A percentile compares a stretch with the other conserved stretches of the same genome.
phyloP scores from a whole-genome alignment of 1,140 invertebrate species.

The Lepidurus arcticus region DNA sequence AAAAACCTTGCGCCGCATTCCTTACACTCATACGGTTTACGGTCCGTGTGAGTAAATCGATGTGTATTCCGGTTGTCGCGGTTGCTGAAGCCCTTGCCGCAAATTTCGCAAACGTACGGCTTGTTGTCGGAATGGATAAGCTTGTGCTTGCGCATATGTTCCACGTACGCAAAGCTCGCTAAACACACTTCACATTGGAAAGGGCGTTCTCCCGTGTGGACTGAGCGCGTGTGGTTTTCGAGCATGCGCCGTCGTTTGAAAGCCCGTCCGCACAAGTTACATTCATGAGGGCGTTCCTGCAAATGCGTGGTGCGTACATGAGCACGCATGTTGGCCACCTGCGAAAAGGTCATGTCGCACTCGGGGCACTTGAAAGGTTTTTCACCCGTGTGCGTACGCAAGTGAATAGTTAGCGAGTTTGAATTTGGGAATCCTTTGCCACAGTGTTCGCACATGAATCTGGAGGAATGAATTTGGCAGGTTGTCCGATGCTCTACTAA shows the following conservation, averaged over 20 bases:
- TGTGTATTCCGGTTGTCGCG: conserved; percentile 78
- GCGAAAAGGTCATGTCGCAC: conserved; percentile 33
- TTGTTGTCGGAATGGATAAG: conserved; percentile 72
- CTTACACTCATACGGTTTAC: conserved; percentile 77
- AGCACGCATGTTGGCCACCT: conserved; percentile 28
- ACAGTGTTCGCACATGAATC: conserved; percentile 30
- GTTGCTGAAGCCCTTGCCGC: conserved; percentile 76
- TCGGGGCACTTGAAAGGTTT: conserved; percentile 35
- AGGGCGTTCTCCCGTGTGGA: conserved; percentile 71
- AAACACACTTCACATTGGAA: conserved; percentile 64
- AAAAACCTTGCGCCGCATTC: conserved; percentile 74
- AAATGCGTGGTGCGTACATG: conserved; percentile 34
- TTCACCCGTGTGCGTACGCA: conserved; percentile 35
- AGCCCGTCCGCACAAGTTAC: conserved; percentile 54
- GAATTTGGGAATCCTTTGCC: conserved; percentile 28
- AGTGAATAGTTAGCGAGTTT: conserved; percentile 27
- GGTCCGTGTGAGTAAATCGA: conserved; percentile 74
- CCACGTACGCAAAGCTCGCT: conserved; percentile 74
- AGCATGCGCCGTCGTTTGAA: conserved; percentile 68
- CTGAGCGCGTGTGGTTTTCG: conserved; percentile 73
- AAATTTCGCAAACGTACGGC: conserved; percentile 72
- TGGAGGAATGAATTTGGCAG: conserved; percentile 10
- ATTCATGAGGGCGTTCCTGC: conserved; percentile 35
- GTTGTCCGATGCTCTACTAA: neutral
- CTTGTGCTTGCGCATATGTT: conserved; percentile 75